Evolutionary conservation across 2,113 vertebrate species (phyloP).

Genomic region (Rhea pennata): DNA sequence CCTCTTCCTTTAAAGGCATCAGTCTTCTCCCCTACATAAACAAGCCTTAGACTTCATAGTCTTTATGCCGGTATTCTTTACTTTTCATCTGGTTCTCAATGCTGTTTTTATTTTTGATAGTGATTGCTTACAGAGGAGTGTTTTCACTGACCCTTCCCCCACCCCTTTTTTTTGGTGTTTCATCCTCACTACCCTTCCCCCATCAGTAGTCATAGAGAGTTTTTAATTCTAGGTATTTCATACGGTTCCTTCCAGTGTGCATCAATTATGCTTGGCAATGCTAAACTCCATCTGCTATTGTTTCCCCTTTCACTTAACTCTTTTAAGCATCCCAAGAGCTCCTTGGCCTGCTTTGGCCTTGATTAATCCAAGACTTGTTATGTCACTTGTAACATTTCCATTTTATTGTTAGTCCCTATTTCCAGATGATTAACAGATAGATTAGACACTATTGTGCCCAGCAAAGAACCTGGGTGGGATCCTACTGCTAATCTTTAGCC

Average conservation of each 20-base stretch:
- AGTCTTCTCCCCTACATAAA: neutral
- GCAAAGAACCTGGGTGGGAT: neutral
- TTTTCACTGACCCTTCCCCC: neutral
- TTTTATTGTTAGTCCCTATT: neutral
- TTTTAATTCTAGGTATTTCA: conserved; percentile 11
- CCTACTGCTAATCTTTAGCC: conserved; percentile 5
- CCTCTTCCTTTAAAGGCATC: neutral
- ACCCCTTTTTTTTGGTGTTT: neutral
- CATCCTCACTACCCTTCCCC: neutral
- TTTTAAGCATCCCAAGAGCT: neutral
- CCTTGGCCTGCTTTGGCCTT: conserved; percentile 5
- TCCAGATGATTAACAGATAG: conserved; percentile 14
- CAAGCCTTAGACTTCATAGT: neutral
- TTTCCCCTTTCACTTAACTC: neutral
- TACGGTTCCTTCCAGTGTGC: neutral
- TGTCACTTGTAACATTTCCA: neutral
- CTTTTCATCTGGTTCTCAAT: neutral
- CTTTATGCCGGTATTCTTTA: neutral
- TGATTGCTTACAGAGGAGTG: neutral
- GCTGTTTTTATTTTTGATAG: neutral
- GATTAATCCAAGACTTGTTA: neutral
- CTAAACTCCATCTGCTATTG: neutral
- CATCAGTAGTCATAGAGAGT: neutral
- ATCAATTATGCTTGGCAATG: conserved; percentile 10
- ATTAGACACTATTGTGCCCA: neutral